These are phyloP conservation scores for Pandemis corylana DNA, from an alignment of 2,888 invertebrate species.

Conservation along the genomic window DNA sequence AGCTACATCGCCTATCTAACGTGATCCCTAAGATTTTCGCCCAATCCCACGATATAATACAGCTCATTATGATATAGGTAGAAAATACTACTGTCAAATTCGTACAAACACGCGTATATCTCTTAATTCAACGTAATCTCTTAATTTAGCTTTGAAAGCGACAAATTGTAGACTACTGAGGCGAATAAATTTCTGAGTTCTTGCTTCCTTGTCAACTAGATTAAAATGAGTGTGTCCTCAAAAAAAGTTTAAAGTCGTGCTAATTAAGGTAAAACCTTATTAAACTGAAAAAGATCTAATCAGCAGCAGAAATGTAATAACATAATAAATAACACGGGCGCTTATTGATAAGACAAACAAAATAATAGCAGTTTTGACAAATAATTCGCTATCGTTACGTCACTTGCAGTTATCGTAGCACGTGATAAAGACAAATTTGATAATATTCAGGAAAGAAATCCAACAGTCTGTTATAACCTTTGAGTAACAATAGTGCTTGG, in stretches of 20 bases:
- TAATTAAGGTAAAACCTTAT: background rate
- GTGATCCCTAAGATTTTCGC: no score
- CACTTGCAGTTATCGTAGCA: conserved; percentile 53
- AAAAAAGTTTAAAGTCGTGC: background rate
- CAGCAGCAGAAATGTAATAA: background rate
- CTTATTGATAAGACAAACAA: conserved; percentile 45
- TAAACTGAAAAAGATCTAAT: conserved; percentile 5
- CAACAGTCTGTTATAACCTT: conserved; percentile 33
- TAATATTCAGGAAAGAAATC: conserved; percentile 63
- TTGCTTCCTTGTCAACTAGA: no score
- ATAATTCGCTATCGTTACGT: conserved; percentile 52
- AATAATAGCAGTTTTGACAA: conserved; percentile 44
- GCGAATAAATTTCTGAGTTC: no score
- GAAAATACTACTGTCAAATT: no score
- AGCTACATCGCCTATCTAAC: no score
- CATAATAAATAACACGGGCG: background rate
- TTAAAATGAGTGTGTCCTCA: background rate
- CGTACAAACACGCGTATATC: no score
- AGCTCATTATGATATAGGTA: no score
- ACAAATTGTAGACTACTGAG: no score
- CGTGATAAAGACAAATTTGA: conserved; percentile 62
- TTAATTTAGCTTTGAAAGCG: no score
- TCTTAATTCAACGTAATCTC: no score
- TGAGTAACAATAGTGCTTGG: conserved; percentile 6
- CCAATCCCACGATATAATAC: no score